Evolutionary conservation across 2,888 invertebrate genomes (phyloP).

Genomic region (Alloscopus bannaensis): DNA sequence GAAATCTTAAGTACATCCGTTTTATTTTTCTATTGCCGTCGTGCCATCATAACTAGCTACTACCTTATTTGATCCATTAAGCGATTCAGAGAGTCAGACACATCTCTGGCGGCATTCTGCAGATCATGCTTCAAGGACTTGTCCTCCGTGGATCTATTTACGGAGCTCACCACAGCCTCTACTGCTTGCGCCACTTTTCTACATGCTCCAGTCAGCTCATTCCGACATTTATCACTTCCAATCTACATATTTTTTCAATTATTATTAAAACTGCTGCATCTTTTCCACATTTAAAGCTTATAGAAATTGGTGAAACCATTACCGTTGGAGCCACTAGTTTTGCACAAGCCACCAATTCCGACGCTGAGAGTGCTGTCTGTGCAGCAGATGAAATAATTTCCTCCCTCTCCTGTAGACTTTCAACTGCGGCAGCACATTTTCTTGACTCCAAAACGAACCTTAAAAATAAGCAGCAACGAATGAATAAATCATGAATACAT

Average conservation of each 20-base stretch:
- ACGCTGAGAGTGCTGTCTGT: slow-evolving; percentile 97
- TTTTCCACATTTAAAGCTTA: too few relatives aligned
- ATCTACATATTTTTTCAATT: slow-evolving; percentile 59
- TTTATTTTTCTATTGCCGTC: too few relatives aligned
- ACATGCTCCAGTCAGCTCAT: slow-evolving; percentile 94
- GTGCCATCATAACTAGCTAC: too few relatives aligned
- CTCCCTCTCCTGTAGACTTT: slow-evolving; percentile 88
- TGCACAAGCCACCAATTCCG: slow-evolving; percentile 97
- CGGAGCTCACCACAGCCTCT: slow-evolving; percentile 89
- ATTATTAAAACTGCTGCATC: too few relatives aligned
- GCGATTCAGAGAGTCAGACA: slow-evolving; percentile 91
- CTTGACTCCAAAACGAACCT: slow-evolving; percentile 95
- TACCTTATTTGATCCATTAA: slow-evolving; percentile 91
- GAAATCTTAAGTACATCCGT: too few relatives aligned
- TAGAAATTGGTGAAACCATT: slow-evolving; percentile 75
- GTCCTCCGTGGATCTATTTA: slow-evolving; percentile 83
- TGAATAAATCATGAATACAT: too few relatives aligned
- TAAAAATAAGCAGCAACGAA: too few relatives aligned
- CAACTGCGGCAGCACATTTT: slow-evolving; percentile 91
- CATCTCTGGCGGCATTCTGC: slow-evolving; percentile 89
- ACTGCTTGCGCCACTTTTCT: slow-evolving; percentile 95
- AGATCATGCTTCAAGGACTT: slow-evolving; percentile 85
- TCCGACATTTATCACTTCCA: slow-evolving; percentile 77
- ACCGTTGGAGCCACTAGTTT: slow-evolving; percentile 93
- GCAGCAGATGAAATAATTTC: slow-evolving; percentile 96